A percentile compares a stretch with the other conserved stretches of the same genome.
phyloP scores from a whole-genome alignment of 2,797 vertebrate species.

The Prunella strophiata region DNA sequence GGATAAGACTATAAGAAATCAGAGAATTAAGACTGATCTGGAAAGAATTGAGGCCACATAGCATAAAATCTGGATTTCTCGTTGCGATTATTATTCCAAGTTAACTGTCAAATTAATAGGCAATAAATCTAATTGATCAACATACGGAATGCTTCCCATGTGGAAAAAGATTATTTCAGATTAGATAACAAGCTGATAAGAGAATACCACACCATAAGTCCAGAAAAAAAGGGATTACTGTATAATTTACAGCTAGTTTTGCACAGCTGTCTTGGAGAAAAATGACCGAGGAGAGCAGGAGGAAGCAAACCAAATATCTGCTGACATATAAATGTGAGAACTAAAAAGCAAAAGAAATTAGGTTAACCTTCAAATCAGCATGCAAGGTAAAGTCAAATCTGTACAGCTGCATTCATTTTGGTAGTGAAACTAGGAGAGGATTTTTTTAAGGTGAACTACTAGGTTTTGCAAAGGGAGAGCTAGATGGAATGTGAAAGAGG shows the following conservation, averaged over 20 bases:
- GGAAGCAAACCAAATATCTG: constrained; percentile 41
- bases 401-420: constrained; percentile 26
- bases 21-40: not conserved
- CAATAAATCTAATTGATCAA: constrained; percentile 26
- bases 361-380: not conserved
- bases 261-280: constrained; percentile 22
- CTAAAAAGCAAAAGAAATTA: constrained; percentile 29
- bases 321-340: constrained; percentile 47
- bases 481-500: not conserved
- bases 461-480: not conserved
- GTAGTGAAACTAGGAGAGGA: not conserved
- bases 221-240: not conserved
- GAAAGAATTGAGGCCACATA: not conserved
- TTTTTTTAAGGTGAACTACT: constrained; percentile 18
- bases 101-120: not conserved
- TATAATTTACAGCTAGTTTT: constrained; percentile 30
- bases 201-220: not conserved
- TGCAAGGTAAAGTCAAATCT: not conserved
- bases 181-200: constrained; percentile 25
- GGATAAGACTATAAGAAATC: not conserved
- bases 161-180: constrained; percentile 27
- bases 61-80: not conserved
- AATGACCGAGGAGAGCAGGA: not conserved
- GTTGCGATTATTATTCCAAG: not conserved
- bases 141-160: constrained; percentile 3